Evolutionary conservation across 2,797 vertebrate genomes (phyloP), one percentile per base, ranked within the genome.

Genomic region (Leptodactylus fallax): DNA sequence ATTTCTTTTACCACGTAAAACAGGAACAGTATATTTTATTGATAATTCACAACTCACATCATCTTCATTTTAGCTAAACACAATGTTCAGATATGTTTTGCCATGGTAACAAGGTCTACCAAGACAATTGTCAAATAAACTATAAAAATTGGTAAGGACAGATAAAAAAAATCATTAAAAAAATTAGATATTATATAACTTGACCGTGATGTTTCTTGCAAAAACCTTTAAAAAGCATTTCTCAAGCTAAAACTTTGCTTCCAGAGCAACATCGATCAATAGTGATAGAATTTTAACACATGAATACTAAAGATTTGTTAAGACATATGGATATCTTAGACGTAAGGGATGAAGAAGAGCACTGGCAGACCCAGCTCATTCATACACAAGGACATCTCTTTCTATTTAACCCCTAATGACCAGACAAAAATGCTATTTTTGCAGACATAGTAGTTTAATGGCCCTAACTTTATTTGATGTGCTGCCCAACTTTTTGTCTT

Each of bases 21-120:
- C 61, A 25, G 61, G n/a, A 23, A 4, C n/a, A 23, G 65, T 6
- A 27, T 69, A 69, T 27, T 2, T 69, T 69, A 69, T 69, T 69
- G 65, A 69, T 36, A 36, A 36, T 36, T 4, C 1, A 36, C 36
- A 36, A 36, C 25, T 69, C 36, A 27, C 6, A 7, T 69, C 36
- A 27, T 36, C 19, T 69, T 69, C 25, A 14, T 7, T 69, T 69
- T 69, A 69, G 27, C 65, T 36, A 27, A 69, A 25, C 65, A 69
- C 65, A 27, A 69, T 69, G 25, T 36, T 69, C 65, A 16, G 25
- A 69, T 69, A 16, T 36, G 25, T 36, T 3, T 11, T 69, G 25
- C 65, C 65, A 69, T 69, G 65, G 65, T 14, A 69, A 69, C 65
- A 69, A 69, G 25, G 65, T 77, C 74, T 77, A 14, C 49, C 49